phyloP scores from a whole-genome alignment of 2,113 vertebrate species.

The Myiozetetes cayanensis region DNA sequence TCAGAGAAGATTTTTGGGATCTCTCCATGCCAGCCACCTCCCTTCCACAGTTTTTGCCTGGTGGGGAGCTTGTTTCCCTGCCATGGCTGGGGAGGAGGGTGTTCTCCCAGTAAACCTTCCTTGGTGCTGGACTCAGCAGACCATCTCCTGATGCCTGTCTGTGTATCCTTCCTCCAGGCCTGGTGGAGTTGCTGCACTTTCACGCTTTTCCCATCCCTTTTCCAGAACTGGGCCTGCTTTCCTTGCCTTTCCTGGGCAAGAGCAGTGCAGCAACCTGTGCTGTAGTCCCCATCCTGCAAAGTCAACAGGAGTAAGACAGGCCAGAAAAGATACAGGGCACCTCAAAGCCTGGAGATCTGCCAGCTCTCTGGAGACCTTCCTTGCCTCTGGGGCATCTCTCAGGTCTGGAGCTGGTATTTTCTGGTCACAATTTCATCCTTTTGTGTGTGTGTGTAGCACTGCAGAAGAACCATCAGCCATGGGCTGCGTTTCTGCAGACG shows the following conservation, averaged over 20 bases:
- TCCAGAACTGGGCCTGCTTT: not conserved
- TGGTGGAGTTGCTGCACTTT: not conserved
- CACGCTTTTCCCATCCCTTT: not conserved
- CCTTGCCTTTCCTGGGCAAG: not conserved
- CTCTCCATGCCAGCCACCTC: rapidly evolving
- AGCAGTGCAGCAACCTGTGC: not conserved
- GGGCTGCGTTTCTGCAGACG: not conserved
- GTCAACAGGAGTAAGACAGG: not conserved
- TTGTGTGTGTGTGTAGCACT: not conserved
- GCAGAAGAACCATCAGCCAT: not conserved
- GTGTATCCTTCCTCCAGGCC: rapidly evolving
- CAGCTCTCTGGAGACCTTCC: not conserved
- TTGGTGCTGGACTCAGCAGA: not conserved
- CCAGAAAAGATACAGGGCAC: not conserved
- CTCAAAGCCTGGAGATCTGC: not conserved
- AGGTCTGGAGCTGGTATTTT: not conserved
- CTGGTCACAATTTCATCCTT: not conserved
- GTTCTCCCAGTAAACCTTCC: too few species aligned
- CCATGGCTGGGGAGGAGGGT: not conserved
- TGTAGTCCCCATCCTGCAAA: not conserved
- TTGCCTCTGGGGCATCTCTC: not conserved
- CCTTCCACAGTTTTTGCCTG: not conserved
- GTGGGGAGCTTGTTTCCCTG: not conserved
- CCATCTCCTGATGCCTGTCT: not conserved
- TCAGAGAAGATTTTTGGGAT: not conserved